Evolutionary conservation across 2,797 vertebrate genomes (phyloP).

Genomic region (Phataginus tetradactyla): DNA sequence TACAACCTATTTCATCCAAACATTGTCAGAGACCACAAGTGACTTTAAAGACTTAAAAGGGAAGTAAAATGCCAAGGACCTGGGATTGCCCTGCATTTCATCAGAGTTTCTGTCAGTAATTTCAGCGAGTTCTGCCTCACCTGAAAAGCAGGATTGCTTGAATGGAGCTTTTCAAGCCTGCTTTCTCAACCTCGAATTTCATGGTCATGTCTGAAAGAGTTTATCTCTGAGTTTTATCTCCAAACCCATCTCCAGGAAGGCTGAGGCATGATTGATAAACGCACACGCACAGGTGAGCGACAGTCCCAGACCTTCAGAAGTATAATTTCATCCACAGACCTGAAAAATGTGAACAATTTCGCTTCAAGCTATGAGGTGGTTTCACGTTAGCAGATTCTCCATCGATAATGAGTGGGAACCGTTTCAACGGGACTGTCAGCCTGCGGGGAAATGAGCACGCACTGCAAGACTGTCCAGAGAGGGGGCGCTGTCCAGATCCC

Average conservation of each 20-base stretch:
- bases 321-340: constrained; percentile 11
- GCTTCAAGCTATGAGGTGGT: background rate
- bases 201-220: constrained; percentile 3
- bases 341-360: constrained; percentile 50
- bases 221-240: constrained; percentile 35
- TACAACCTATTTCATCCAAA: background rate
- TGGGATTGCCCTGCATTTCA: background rate
- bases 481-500: background rate
- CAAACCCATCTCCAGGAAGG: constrained; percentile 62
- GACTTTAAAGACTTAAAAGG: background rate
- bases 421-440: background rate
- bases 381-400: background rate
- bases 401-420: background rate
- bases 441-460: rapidly evolving
- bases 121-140: background rate
- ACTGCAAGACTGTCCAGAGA: rapidly evolving
- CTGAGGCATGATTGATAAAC: constrained; percentile 47
- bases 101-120: background rate
- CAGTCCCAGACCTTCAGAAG: background rate
- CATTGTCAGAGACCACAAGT: background rate
- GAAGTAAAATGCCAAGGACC: background rate
- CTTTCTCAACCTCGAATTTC: constrained; percentile 54
- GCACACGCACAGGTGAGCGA: background rate
- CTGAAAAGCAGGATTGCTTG: constrained; percentile 63
- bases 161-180: constrained; percentile 56